Evolutionary conservation across 2,888 invertebrate genomes (phyloP).

Genomic region (Girardia tigrina): DNA sequence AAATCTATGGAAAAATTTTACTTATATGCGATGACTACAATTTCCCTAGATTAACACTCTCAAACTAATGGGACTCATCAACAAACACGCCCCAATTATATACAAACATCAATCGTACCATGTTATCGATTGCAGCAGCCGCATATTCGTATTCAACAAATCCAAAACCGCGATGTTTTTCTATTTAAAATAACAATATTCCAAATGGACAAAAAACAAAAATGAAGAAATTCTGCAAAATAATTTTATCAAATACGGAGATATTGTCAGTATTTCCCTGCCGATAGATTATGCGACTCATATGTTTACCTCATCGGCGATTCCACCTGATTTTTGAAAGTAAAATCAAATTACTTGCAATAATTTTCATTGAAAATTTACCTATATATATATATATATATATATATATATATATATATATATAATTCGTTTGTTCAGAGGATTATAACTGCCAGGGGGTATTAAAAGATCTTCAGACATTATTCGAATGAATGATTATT

Average conservation of each 20-base stretch:
- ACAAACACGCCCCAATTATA: too few species aligned
- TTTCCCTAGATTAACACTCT: too few species aligned
- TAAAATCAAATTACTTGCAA: too few species aligned
- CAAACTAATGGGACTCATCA: too few species aligned
- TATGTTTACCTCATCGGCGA: conserved; percentile 75
- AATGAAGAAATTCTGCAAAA: conserved; percentile 82
- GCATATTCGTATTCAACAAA: conserved; percentile 95
- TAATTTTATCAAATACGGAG: conserved; percentile 84
- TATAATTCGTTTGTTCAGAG: conserved; percentile 44
- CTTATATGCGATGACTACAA: too few species aligned
- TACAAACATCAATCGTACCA: conserved; percentile 57
- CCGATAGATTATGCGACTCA: conserved; percentile 81
- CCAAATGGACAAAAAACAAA: conserved; percentile 41
- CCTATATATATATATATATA: too few species aligned
- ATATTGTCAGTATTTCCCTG: conserved; percentile 97
- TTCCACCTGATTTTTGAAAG: conserved; percentile 50
- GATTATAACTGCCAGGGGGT: conserved; percentile 36
- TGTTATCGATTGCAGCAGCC: conserved; percentile 93
- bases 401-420: conserved; percentile 49
- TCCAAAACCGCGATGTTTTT: conserved; percentile 92
- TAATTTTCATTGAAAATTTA: not conserved
- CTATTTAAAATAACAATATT: conserved; percentile 51
- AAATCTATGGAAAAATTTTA: too few species aligned
- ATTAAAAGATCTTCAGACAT: conserved; percentile 7
- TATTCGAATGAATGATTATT: too few species aligned